A percentile compares a stretch with the other conserved stretches of the same genome.
Conservation (phyloP, 23 tunicate species). For the Ciona savignyi region DNA sequence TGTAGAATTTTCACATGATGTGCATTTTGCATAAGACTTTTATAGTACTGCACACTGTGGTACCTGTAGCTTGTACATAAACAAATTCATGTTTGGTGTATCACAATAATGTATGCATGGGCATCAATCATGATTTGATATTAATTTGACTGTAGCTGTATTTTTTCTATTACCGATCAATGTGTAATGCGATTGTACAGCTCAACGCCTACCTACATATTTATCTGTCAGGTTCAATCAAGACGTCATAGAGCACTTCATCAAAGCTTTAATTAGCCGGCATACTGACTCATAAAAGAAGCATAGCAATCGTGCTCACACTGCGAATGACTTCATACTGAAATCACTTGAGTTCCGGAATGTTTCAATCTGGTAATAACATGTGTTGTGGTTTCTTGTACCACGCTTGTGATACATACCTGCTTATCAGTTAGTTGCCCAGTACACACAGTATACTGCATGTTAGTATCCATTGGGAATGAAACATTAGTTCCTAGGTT, state of each 20-base stretch:
- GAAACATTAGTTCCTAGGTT: too few species aligned
- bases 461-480: too few species aligned
- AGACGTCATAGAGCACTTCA: neutral
- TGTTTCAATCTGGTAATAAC: neutral
- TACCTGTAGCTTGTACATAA: too few species aligned
- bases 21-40: too few species aligned
- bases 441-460: neutral
- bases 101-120: too few species aligned
- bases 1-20: too few species aligned
- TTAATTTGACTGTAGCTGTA: too few species aligned
- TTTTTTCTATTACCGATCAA: too few species aligned
- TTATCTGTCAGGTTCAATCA: neutral
- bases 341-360: constrained; percentile 1
- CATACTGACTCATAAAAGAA: neutral
- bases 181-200: neutral
- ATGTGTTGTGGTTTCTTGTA: neutral
- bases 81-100: too few species aligned
- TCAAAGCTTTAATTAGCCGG: neutral
- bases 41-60: too few species aligned
- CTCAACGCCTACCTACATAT: too few species aligned
- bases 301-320: neutral
- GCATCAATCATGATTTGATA: too few species aligned
- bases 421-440: neutral
- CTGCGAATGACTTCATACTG: neutral
- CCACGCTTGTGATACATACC: neutral